These are phyloP conservation scores for Druceiella hillmani DNA, from an alignment of 2,888 invertebrate species.

Conservation along the genomic window DNA sequence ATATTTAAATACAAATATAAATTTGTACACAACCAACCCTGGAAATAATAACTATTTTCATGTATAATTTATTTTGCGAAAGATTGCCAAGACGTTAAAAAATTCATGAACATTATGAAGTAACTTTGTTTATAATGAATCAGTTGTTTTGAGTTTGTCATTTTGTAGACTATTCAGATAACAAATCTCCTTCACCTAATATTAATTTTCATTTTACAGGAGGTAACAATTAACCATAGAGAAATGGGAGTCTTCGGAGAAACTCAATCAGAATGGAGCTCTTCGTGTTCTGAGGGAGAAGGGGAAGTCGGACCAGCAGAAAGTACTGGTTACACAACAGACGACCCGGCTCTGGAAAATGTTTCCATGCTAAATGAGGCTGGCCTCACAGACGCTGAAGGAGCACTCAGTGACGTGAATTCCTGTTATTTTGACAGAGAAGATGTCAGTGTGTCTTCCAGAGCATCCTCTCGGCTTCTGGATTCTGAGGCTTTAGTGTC, in stretches of 20 bases:
- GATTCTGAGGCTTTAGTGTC: constrained; percentile 73
- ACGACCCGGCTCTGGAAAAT: constrained; percentile 81
- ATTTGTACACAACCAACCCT: too few relatives aligned
- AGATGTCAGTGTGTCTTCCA: constrained; percentile 75
- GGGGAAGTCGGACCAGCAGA: constrained; percentile 51
- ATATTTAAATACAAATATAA: too few relatives aligned
- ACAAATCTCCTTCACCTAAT: background rate
- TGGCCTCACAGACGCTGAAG: constrained; percentile 82
- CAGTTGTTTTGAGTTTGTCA: too few relatives aligned
- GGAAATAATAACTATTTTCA: too few relatives aligned
- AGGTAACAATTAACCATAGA: constrained; percentile 39
- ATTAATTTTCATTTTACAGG: constrained; percentile 26
- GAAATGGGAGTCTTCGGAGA: constrained; percentile 51
- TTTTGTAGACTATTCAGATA: too few relatives aligned
- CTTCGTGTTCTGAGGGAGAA: constrained; percentile 52
- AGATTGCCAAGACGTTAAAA: too few relatives aligned
- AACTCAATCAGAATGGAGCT: constrained; percentile 81
- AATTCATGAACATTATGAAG: too few relatives aligned
- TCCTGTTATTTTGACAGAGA: constrained; percentile 70
- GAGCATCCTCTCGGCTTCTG: constrained; percentile 76
- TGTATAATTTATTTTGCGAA: too few relatives aligned
- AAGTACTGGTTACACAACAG: constrained; percentile 82
- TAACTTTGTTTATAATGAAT: too few relatives aligned
- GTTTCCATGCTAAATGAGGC: constrained; percentile 81
- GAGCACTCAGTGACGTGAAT: constrained; percentile 81